Evolutionary conservation across 2,888 invertebrate species (phyloP).

Genomic region (Hybos culiciformis): DNA sequence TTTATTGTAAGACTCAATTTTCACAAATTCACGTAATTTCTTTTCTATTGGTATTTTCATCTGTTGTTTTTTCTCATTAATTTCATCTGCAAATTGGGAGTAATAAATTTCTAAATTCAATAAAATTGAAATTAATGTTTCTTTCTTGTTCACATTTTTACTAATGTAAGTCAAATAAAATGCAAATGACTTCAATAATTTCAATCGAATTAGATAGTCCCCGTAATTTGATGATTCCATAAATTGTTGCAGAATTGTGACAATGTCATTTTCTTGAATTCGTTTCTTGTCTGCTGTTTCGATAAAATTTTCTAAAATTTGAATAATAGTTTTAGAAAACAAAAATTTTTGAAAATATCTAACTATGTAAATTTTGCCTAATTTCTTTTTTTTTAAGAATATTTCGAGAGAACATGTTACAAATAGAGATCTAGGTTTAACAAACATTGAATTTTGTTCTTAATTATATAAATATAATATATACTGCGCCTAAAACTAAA

Average conservation of each 20-base stretch:
- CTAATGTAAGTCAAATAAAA: slow-evolving; percentile 55
- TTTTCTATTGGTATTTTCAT: slow-evolving; percentile 76
- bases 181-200: slow-evolving; percentile 67
- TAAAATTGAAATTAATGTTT: slow-evolving; percentile 45
- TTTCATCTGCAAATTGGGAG: slow-evolving; percentile 55
- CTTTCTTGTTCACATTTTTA: slow-evolving; percentile 23
- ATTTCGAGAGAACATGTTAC: background rate
- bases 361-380: background rate
- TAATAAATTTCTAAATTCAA: slow-evolving; percentile 81
- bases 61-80: slow-evolving; percentile 49
- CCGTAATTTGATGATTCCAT: slow-evolving; percentile 71
- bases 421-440: no score
- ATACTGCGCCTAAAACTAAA: no score
- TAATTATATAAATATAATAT: no score
- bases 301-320: background rate
- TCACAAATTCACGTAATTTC: slow-evolving; percentile 82
- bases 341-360: background rate
- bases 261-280: slow-evolving; percentile 22
- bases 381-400: background rate
- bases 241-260: slow-evolving; percentile 59
- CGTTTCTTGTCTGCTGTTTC: slow-evolving; percentile 13
- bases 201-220: slow-evolving; percentile 66
- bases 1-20: slow-evolving; percentile 87
- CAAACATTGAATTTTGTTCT: no score
- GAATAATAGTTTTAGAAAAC: background rate